Evolutionary conservation across 2,888 invertebrate genomes (phyloP).

Genomic region (Drosophila ezoana): DNA sequence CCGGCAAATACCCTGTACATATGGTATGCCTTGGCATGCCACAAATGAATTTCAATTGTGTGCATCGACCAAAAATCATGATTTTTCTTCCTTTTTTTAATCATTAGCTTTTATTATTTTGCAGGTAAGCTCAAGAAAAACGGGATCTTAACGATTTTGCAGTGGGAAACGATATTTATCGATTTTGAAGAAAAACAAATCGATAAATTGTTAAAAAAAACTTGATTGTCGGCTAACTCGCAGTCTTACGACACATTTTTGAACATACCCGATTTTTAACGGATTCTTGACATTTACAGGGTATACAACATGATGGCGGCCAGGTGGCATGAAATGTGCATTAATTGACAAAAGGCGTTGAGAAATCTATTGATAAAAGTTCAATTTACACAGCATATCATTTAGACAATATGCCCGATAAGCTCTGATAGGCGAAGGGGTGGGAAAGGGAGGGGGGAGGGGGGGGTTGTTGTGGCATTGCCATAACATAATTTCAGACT

Average conservation of each 20-base stretch:
- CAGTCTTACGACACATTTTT: too few species aligned
- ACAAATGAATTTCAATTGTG: too few species aligned
- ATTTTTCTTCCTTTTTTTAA: too few species aligned
- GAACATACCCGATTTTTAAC: background rate
- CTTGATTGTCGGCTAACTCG: background rate
- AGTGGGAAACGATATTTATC: background rate
- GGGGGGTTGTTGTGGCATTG: background rate
- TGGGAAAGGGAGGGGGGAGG: background rate
- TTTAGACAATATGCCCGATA: conserved; percentile 21
- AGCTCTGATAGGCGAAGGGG: conserved; percentile 1
- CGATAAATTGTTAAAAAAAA: background rate
- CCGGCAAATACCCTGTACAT: background rate
- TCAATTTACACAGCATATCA: conserved; percentile 52
- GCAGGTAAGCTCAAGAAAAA: background rate
- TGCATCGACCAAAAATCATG: too few species aligned
- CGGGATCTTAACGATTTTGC: background rate
- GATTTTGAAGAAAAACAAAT: too few species aligned
- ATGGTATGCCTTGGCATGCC: too few species aligned
- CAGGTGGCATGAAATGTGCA: conserved; percentile 36
- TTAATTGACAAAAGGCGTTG: conserved; percentile 46
- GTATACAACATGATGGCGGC: conserved; percentile 14
- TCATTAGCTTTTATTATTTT: too few species aligned
- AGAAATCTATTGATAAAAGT: conserved; percentile 55
- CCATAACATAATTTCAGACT: background rate
- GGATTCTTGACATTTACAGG: background rate